Conservation (phyloP, 2,888 invertebrate genomes). For the Callosobruchus maculatus region DNA sequence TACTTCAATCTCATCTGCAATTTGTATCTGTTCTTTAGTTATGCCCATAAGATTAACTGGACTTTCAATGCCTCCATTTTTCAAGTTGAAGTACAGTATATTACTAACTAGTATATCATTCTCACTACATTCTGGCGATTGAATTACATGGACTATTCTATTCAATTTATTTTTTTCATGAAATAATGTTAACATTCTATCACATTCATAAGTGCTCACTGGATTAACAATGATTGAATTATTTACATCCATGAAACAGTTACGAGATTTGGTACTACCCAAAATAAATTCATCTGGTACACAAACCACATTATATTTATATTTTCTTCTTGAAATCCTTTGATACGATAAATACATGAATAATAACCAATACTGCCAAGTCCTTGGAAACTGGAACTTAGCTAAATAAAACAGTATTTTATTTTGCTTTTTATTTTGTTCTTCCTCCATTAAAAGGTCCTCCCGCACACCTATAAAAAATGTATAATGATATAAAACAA, state of each 20-base stretch:
- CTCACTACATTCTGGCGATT: conserved; percentile 12
- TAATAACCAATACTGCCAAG: conserved; percentile 37
- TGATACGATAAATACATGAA: conserved; percentile 41
- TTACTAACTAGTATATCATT: conserved; percentile 19
- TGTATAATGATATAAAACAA: no score
- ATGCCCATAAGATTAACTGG: conserved; percentile 18
- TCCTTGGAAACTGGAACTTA: conserved; percentile 28
- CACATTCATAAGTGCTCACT: conserved; percentile 25
- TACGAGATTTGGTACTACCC: conserved; percentile 17
- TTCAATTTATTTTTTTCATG: conserved; percentile 13
- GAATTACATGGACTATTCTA: conserved; percentile 23
- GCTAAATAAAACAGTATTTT: conserved; percentile 18
- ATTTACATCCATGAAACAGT: conserved; percentile 31
- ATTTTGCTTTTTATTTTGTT: background rate
- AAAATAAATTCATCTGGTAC: conserved; percentile 28
- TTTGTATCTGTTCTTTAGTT: conserved; percentile 20
- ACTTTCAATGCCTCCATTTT: conserved; percentile 6
- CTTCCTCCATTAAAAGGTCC: background rate
- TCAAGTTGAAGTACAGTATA: conserved; percentile 22
- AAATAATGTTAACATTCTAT: conserved; percentile 23
- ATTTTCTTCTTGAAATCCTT: conserved; percentile 30
- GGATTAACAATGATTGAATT: conserved; percentile 33
- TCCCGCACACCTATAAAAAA: background rate
- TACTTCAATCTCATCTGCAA: conserved; percentile 41
- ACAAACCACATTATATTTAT: conserved; percentile 26